These are phyloP conservation scores for Lagria hirta DNA, from an alignment of 2,888 invertebrate genomes.

Conservation along the genomic window DNA sequence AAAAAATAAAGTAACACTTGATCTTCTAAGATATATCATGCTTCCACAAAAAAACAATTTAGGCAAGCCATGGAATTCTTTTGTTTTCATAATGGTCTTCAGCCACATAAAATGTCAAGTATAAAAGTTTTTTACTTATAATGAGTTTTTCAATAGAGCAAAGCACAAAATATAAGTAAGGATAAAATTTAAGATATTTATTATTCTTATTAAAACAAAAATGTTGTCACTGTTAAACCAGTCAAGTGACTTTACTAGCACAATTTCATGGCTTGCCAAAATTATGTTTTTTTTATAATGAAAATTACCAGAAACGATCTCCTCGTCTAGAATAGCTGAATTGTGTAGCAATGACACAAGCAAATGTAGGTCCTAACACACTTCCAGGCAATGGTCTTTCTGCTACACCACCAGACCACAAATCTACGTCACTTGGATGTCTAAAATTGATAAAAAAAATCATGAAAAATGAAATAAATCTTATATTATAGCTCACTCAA, in stretches of 20 bases:
- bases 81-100: too few relatives aligned
- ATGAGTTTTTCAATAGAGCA: too few relatives aligned
- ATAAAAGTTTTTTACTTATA: too few relatives aligned
- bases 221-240: too few relatives aligned
- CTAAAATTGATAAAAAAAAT: constrained; percentile 53
- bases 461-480: not conserved
- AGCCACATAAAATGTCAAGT: too few relatives aligned
- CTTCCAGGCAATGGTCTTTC: constrained; percentile 88
- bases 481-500: constrained; percentile 65
- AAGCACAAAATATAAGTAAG: too few relatives aligned
- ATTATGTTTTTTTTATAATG: too few relatives aligned
- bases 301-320: constrained; percentile 84
- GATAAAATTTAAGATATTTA: too few relatives aligned
- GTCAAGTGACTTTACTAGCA: too few relatives aligned
- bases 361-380: constrained; percentile 92
- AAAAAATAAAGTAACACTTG: not conserved
- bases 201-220: too few relatives aligned
- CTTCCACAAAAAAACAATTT: not conserved
- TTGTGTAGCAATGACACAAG: constrained; percentile 91
- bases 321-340: constrained; percentile 86
- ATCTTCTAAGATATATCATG: not conserved
- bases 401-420: constrained; percentile 94
- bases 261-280: not conserved
- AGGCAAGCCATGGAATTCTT: too few relatives aligned
- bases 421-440: constrained; percentile 87